A percentile compares a stretch with the other conserved stretches of the same genome.
phyloP scores from a whole-genome alignment of 2,113 vertebrate genomes.

The Hirundichthys speculiger region DNA sequence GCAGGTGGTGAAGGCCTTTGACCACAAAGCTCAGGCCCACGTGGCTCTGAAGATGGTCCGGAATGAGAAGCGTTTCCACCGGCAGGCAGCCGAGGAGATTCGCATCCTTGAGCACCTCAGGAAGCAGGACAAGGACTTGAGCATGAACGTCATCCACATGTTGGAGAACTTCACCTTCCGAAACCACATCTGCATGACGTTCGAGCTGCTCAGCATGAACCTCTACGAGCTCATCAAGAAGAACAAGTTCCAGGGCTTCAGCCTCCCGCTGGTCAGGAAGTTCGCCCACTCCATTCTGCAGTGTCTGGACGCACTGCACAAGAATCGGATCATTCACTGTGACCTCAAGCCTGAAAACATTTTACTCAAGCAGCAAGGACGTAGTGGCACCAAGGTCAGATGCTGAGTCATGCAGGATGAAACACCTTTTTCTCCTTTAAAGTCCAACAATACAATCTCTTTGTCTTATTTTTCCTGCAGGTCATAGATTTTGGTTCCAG shows the following conservation, averaged over 20 bases:
- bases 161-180: slow-evolving; percentile 99
- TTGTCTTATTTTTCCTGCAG: slow-evolving; percentile 27
- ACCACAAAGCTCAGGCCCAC: slow-evolving; percentile 94
- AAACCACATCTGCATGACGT: slow-evolving; percentile 99
- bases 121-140: slow-evolving; percentile 96
- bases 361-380: slow-evolving; percentile 95
- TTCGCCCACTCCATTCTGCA: slow-evolving; percentile 98
- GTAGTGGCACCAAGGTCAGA: slow-evolving; percentile 92
- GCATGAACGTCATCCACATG: slow-evolving; percentile 99
- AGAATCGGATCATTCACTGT: slow-evolving; percentile 99
- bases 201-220: slow-evolving; percentile 99
- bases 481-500: slow-evolving; percentile 99
- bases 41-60: slow-evolving; percentile 99
- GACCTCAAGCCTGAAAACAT: slow-evolving; percentile 99
- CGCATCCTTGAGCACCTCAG: slow-evolving; percentile 95
- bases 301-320: slow-evolving; percentile 97
- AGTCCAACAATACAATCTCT: background rate
- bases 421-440: too few species aligned
- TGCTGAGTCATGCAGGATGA: background rate
- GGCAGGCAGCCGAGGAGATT: slow-evolving; percentile 98
- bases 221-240: slow-evolving; percentile 99
- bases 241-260: slow-evolving; percentile 99
- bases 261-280: slow-evolving; percentile 96
- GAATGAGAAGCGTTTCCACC: slow-evolving; percentile 98
- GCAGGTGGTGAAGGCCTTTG: slow-evolving; percentile 94